A percentile compares a stretch with the other conserved stretches of the same genome.
Conservation (phyloP, 2,113 vertebrate species). For the Chaetura pelagica region DNA sequence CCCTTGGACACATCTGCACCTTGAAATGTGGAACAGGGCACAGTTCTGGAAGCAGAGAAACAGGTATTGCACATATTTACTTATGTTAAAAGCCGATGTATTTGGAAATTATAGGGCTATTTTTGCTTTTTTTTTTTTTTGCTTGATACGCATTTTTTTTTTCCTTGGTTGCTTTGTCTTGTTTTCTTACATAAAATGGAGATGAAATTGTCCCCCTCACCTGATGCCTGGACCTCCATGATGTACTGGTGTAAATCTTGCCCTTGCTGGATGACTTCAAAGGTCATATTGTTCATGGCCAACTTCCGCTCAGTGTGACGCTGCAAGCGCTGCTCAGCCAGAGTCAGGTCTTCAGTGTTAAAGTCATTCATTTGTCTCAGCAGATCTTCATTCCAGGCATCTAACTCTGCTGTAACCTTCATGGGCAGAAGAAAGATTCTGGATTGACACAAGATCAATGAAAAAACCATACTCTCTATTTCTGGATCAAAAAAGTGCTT, state of each 20-base stretch:
- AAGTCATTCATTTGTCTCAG: conserved; percentile 94
- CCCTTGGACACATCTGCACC: background rate
- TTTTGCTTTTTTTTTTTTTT: background rate
- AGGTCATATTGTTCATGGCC: conserved; percentile 98
- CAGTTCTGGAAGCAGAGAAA: background rate
- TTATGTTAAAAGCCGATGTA: background rate
- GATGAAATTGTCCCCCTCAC: conserved; percentile 65
- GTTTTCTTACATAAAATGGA: background rate
- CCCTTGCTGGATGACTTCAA: conserved; percentile 97
- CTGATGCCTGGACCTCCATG: conserved; percentile 98
- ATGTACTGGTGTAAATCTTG: conserved; percentile 98
- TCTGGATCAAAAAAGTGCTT: background rate
- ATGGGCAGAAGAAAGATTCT: background rate
- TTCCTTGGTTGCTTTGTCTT: too few species aligned
- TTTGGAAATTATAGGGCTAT: background rate
- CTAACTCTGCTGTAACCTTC: conserved; percentile 94
- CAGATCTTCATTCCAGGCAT: conserved; percentile 96
- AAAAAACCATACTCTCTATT: background rate
- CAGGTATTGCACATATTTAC: background rate
- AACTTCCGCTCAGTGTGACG: conserved; percentile 92
- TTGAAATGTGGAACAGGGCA: background rate
- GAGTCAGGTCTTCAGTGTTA: conserved; percentile 88
- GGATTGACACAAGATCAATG: background rate
- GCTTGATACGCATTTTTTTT: background rate
- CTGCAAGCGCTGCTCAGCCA: conserved; percentile 94